Evolutionary conservation across 2,113 vertebrate genomes (phyloP).

Genomic region (Pogonocichla stellata): DNA sequence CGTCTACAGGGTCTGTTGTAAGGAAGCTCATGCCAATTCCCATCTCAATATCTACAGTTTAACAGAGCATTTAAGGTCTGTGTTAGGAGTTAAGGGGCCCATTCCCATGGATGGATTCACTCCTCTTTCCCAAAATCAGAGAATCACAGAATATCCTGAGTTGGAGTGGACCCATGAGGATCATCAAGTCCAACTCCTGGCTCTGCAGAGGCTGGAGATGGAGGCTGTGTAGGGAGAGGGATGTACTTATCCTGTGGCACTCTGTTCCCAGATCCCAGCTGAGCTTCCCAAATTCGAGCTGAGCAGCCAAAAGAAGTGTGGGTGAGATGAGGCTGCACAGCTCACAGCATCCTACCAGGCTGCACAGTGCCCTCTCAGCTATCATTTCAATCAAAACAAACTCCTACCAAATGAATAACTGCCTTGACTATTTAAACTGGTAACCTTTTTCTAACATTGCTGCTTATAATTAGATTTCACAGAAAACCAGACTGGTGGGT

Average conservation of each 20-base stretch:
- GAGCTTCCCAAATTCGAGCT: neutral
- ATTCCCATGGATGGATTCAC: accelerated
- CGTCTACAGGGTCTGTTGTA: neutral
- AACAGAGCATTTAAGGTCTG: neutral
- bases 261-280: neutral
- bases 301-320: neutral
- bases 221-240: neutral
- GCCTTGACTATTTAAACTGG: neutral
- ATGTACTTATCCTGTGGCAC: accelerated
- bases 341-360: neutral
- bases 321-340: neutral
- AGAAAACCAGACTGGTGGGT: neutral
- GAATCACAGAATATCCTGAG: neutral
- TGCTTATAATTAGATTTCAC: slow-evolving; percentile 53
- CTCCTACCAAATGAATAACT: neutral
- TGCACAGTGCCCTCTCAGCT: neutral
- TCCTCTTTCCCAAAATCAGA: neutral
- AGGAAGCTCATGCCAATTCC: neutral
- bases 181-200: neutral
- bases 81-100: neutral
- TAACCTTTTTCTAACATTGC: neutral
- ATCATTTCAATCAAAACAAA: neutral
- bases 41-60: neutral
- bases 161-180: neutral
- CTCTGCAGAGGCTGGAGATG: neutral